Conservation (phyloP, 2,888 invertebrate species). For the Shargacucullia verbasci region DNA sequence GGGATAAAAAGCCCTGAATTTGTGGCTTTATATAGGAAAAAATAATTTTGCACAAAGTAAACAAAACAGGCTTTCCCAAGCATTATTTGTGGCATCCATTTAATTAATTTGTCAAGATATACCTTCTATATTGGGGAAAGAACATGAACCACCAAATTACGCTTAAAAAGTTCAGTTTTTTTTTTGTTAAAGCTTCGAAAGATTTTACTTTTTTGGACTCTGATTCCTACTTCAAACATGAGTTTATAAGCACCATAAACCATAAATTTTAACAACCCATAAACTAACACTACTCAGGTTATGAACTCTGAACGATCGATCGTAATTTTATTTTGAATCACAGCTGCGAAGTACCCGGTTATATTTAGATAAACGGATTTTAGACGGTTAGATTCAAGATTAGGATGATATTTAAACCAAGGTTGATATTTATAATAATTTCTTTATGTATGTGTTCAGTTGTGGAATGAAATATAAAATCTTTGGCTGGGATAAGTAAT, state of each 20-base stretch:
- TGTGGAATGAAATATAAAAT: too few species aligned
- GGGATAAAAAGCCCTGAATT: constrained; percentile 35
- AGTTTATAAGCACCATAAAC: constrained; percentile 32
- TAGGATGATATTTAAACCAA: too few species aligned
- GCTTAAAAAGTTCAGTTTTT: too few species aligned
- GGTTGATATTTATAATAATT: too few species aligned
- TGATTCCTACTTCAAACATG: neutral
- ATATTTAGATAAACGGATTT: constrained; percentile 38
- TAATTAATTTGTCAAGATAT: constrained; percentile 25
- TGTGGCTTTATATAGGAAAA: constrained; percentile 9
- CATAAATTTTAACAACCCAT: constrained; percentile 28
- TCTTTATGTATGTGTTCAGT: too few species aligned
- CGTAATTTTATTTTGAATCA: constrained; percentile 47
- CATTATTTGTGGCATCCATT: neutral
- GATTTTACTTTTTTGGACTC: neutral
- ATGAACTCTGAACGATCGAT: constrained; percentile 47
- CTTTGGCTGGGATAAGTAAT: too few species aligned
- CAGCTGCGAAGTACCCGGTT: constrained; percentile 26
- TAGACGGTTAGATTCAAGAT: constrained; percentile 7
- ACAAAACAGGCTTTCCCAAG: too few species aligned
- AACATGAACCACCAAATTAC: too few species aligned
- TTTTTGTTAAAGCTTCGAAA: too few species aligned
- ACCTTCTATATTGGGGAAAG: neutral
- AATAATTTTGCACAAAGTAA: too few species aligned
- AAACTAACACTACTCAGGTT: constrained; percentile 39